These are phyloP conservation scores for Pachypeltis micranthus DNA, from an alignment of 1,140 invertebrate genomes.

Conservation along the genomic window DNA sequence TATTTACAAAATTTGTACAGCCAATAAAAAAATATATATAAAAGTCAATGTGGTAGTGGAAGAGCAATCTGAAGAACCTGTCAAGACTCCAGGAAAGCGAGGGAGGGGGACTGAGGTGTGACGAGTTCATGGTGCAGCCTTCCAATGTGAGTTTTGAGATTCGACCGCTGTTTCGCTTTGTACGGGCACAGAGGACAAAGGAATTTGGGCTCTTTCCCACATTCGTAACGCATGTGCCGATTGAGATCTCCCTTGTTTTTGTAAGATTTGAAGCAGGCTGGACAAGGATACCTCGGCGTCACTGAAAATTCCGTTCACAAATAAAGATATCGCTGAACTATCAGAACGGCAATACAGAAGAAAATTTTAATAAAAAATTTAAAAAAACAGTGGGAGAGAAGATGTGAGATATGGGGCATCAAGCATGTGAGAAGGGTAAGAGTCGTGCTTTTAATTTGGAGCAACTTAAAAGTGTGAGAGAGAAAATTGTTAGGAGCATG, in stretches of 20 bases:
- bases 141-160: constrained; percentile 10
- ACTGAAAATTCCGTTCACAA: constrained; percentile 13
- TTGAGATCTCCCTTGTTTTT: constrained; percentile 34
- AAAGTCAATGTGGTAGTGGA: not conserved
- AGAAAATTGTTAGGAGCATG: no score
- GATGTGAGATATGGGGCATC: no score
- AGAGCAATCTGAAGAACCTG: not conserved
- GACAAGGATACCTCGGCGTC: constrained; percentile 32
- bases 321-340: no score
- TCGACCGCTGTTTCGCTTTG: constrained; percentile 3
- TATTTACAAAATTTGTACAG: not conserved
- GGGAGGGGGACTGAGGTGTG: not conserved
- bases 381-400: no score
- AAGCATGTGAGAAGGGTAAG: no score
- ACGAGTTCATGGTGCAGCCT: constrained; percentile 18
- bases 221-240: constrained; percentile 38
- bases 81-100: constrained; percentile 26
- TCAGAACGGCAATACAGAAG: no score
- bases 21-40: not conserved
- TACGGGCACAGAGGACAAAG: constrained; percentile 30
- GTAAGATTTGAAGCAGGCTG: constrained; percentile 40
- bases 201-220: constrained; percentile 39
- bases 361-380: no score
- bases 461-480: no score
- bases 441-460: no score